Evolutionary conservation across 1,140 invertebrate species (phyloP), one percentile per base, ranked within the genome.

Genomic region (Nymphalis io): DNA sequence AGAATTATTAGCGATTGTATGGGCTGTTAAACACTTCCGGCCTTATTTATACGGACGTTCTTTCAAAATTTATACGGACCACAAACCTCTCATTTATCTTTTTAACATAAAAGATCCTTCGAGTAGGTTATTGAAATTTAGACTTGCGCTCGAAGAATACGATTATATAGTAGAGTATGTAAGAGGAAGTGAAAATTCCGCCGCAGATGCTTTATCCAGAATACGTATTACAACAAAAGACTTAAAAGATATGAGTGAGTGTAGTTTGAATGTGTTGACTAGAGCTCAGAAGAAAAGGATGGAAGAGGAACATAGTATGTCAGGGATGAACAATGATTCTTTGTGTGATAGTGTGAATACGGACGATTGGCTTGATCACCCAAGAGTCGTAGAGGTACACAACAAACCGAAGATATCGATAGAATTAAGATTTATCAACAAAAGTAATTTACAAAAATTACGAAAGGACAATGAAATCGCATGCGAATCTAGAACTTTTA

Each of bases 161-260:
- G 48, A 53, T 20, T 53, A 53, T 53, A 53, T 53, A 53, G 48
- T 53, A 53, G 48, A 53, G n/a, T 53, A 53, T 20, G 48, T 53
- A 53, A 53, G 48, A 53, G 48, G 18, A 27, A 27, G 23, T 27
- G 23, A 27, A 27, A 27, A 27, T 27, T 27, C 23, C 23, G 23
- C 23, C 23, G 23, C 23, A 27, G 23, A 11, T 46, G 42, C 42
- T 46, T 46, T 46, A 46, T 46, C 42, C 10, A 46, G 42, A 46
- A 46, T 46, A 46, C 42, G 42, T 46, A 6, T n/a, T n/a, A n/a
- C n/a, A n/a, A n/a, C n/a, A n/a, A n/a, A n/a, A n/a, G n/a, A n/a
- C n/a, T n/a, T n/a, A n/a, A n/a, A n/a, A n/a, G n/a, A n/a, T n/a
- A n/a, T n/a, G n/a, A n/a, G n/a, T n/a, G n/a, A n/a, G n/a, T n/a